Base-by-base conservation (phyloP, 2,113 vertebrate genomes). In the Mirza zaza region DNA sequence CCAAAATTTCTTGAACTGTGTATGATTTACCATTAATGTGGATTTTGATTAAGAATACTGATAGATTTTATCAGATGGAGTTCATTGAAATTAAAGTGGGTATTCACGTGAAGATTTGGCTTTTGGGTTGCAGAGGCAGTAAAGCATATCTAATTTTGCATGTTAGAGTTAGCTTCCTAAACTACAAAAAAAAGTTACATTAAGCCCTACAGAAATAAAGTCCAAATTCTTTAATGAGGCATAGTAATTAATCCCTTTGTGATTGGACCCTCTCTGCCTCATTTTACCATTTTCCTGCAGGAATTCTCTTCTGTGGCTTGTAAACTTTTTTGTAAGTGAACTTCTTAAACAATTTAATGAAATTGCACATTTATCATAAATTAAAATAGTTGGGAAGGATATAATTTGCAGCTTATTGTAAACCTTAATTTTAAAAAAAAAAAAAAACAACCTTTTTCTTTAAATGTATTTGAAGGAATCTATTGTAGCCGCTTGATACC, bases 21-120 rank as follows among this genome's bases (percentile, higher is more conserved):
- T 84, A 14, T 57, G 55, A 65, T 85, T 84, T 96, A 71, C 68
- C 4, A 0, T 55, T 18, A 88, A n/a, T 88, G 5, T 92, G 36
- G 57, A 82, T 96, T 95, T 94, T 91, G 34, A 77, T 86, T 12
- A 93, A 42, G 67, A 45, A 61, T 75, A 25, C 20, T 87, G 34
- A 79, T 11, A 68, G 10, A 75, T 76, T 92, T 11, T 86, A 8
- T 68, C 25, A 68, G 36, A 23, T 84, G n/a, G 63, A 80, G 8
- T 76, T 92, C 6, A 48, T 36, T 97, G 57, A 93, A 93, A 92
- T 73, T 77, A 90, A 87, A 94, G 21, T 36, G 14, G 34, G 2
- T 67, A 0, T 96, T 76, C 7, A 80, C 25, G 1, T 91, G 42
- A 6, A 91, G 17, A 82, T 70, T 73, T 0, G 20, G 39, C 32